Base-by-base conservation (phyloP, 2,113 vertebrate species). In the Coreoperca whiteheadi region DNA sequence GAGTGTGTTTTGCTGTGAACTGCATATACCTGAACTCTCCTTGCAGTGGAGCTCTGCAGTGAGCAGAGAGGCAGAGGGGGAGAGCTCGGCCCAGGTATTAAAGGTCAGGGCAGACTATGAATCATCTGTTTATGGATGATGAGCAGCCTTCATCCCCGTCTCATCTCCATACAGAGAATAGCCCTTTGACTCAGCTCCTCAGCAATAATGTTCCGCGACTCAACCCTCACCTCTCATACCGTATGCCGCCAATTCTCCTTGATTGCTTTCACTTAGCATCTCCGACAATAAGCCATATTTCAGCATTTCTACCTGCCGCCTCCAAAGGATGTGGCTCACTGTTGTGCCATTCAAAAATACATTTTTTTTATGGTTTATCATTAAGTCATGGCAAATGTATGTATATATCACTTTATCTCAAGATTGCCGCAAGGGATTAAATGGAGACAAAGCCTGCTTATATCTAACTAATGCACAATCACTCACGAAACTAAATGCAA, bases 41-140 rank as follows among this genome's bases (percentile, higher is more conserved):
- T 88, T 89, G 83, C 82, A 81, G 79, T 4, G 74, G 53, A 43
- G 75, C 67, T 64, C 48, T 77, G 88, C 70, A 54, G 69, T 6
- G 59, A 81, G 85, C 16, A 9, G 43, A 66, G 43, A 53, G 72
- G n/a, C n/a, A 50, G 8, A 39, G n/a, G 51, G 21, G 56, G 73
- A 84, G 65, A 83, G 87, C 73, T 67, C 90, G 76, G 73, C 78
- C 88, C 53, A 84, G 89, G 90, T 88, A 88, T 80, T 85, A 94
- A 94, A 94, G 93, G 91, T 94, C 92, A 88, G 77, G 84, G 87
- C 89, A 71, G 84, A 78, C 88, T 74, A 88, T 92, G 91, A 94
- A 92, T 93, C 88, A 94, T 91, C 88, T 79, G 88, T 92, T n/a
- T 88, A 93, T 91, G 89, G 90, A 94, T 89, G 85, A 91, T 87